Evolutionary conservation across 1,140 invertebrate species (phyloP), one percentile per base, ranked within the genome.

Genomic region (Plectrocnemia conspersa): DNA sequence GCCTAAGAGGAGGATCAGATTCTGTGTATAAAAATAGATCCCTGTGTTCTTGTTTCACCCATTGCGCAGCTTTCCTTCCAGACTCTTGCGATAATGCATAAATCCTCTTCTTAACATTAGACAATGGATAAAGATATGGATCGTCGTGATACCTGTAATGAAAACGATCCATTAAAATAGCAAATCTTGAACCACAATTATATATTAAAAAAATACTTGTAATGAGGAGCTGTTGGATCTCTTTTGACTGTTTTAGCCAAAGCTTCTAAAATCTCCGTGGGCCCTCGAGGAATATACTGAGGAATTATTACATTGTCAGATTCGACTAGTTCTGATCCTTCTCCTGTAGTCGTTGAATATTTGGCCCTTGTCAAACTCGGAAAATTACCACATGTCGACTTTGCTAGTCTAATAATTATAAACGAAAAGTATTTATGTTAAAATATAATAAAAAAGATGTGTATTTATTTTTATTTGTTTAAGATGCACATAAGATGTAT

Each of bases 11-110:
- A 32, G 90, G 90, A 48, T 89, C 85, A 49, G 86, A 84, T 55
- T 81, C 75, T 57, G 78, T 71, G 45, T 84, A 82, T 44, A 83
- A 72, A 69, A 95, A 94, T 38, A 88, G 66, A 4, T 89, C 77
- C 1, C 82, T 66, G 71, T 91, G 86, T 65, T 93, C 75, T 61
- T 89, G 75, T 56, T 82, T 72, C 40, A 96, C 79, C 86, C 88
- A 97, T 52, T 82, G 79, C 1, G 92, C 92, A 35, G 92, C 84
- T 74, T 91, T 93, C 42, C 81, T 79, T 4, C 92, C 93, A 19
- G 91, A 80, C 68, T 94, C 91, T 66, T 86, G 84, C 3, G 91
- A 80, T 59, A 97, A 68, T 5, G 88, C 82, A 75, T 78, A 94
- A 0, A 76, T 72, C 58, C 90, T 69, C 71, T 92, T 88, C 3